Base-by-base conservation (phyloP, 2,113 vertebrate species). In the Bufo gargarizans region DNA sequence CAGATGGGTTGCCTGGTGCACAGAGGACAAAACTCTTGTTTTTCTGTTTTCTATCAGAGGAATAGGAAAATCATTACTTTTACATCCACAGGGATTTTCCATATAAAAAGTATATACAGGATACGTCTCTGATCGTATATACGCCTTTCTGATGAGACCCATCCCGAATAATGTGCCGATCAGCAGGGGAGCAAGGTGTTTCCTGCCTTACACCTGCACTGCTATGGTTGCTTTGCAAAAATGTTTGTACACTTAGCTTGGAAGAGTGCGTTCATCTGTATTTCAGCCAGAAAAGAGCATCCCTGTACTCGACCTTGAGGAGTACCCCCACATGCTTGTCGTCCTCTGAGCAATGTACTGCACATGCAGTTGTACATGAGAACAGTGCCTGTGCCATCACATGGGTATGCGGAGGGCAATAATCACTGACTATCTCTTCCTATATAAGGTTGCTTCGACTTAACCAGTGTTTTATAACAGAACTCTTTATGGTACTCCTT, bases 381-480 rank as follows among this genome's bases (percentile, higher is more conserved):
- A 16, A 0, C 7, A 2, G 22, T 1, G 71, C 71, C 72, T 19
- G 11, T 50, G 47, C 45, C 16, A 50, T 4, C 16, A 74, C 71
- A 19, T 49, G 14, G 47, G 16, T 49, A 49, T 71, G 67, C 50
- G 11, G 17, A 49, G 72, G 72, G 72, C 72, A 76, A 10, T 49
- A 17, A 17, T 49, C 72, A 47, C 14, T 76, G 19, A 76, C 77
- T 33, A 1, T 53, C 47, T 50, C 3, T 55, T 77, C 76, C 6
- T 53, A 56, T 77, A 22, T 33, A 33, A 59, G 56, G 22, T 33
- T 82, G 58, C 58, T 84, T n/a, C 17, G 82, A 10, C 55, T 55
- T 71, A 33, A 55, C 49, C 47, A 67, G 45, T 55, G 77, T 67
- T 59, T 84, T 80, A 22, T 77, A 77, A 56, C 86, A 49, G 58